phyloP scores from a whole-genome alignment of 2,888 invertebrate genomes.

The Drosophila mayaguana region DNA sequence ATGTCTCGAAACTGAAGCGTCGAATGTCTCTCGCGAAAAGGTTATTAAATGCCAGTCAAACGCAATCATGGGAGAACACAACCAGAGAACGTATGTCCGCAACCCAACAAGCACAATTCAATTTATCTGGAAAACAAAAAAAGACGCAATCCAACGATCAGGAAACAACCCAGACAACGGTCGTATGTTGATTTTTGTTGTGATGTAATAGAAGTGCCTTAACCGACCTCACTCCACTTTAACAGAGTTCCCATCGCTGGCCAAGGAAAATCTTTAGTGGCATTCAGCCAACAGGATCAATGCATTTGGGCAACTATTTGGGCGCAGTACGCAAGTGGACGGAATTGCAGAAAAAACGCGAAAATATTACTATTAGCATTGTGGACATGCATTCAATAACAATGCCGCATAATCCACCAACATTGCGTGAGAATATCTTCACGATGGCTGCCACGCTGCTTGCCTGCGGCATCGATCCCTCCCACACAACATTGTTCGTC shows the following conservation, averaged over 20 bases:
- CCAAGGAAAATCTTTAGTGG: conserved; percentile 93
- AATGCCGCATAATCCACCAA: conserved; percentile 89
- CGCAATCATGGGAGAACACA: not conserved
- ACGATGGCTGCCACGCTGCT: conserved; percentile 93
- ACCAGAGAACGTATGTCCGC: conserved; percentile 5
- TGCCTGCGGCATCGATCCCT: conserved; percentile 95
- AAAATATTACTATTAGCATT: conserved; percentile 91
- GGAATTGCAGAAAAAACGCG: conserved; percentile 90
- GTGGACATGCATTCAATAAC: conserved; percentile 98
- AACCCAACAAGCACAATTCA: conserved; percentile 6
- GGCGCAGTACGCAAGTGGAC: conserved; percentile 96
- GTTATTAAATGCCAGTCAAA: conserved; percentile 3
- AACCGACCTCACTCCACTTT: not conserved
- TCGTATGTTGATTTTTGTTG: not conserved
- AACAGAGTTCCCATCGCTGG: conserved; percentile 81
- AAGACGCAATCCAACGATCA: conserved; percentile 14
- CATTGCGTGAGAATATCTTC: conserved; percentile 89
- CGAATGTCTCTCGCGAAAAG: conserved; percentile 40
- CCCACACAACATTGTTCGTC: conserved; percentile 92
- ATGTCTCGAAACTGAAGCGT: not conserved
- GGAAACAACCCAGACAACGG: conserved; percentile 11
- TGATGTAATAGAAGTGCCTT: conserved; percentile 44
- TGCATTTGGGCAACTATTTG: conserved; percentile 98
- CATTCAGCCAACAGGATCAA: conserved; percentile 97
- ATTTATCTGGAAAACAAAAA: conserved; percentile 11